These are phyloP conservation scores for Listrodromus nycthemerus DNA, from an alignment of 2,888 invertebrate species.

Conservation along the genomic window DNA sequence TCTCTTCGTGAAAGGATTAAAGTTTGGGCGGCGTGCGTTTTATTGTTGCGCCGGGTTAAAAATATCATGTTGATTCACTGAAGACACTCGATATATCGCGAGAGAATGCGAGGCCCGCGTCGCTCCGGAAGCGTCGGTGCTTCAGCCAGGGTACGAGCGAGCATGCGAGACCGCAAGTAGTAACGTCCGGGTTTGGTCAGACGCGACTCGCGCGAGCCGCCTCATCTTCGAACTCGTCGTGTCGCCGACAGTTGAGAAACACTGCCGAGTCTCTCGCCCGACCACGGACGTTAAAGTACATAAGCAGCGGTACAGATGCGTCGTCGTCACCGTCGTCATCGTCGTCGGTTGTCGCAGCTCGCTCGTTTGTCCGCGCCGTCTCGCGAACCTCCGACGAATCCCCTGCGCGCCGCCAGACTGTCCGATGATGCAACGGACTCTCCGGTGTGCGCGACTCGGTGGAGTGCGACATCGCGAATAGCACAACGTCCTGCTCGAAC, in stretches of 20 bases:
- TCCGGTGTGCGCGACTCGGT: slow-evolving; percentile 45
- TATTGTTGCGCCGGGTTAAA: neutral
- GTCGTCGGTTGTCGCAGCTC: slow-evolving; percentile 33
- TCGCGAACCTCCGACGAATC: slow-evolving; percentile 71
- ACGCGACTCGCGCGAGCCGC: slow-evolving; percentile 16
- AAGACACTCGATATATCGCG: neutral
- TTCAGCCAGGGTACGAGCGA: neutral
- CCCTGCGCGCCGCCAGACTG: slow-evolving; percentile 73
- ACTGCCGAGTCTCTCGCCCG: slow-evolving; percentile 72
- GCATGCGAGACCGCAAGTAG: slow-evolving; percentile 38
- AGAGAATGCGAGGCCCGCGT: neutral
- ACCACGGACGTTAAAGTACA: slow-evolving; percentile 4
- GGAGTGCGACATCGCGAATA: slow-evolving; percentile 67
- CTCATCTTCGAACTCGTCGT: slow-evolving; percentile 9
- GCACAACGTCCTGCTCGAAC: slow-evolving; percentile 68
- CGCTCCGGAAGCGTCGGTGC: neutral
- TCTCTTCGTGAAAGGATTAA: neutral
- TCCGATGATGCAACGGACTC: slow-evolving; percentile 75
- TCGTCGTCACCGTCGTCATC: slow-evolving; percentile 57
- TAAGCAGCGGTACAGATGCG: slow-evolving; percentile 69
- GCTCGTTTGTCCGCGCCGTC: slow-evolving; percentile 45
- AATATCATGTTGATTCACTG: slow-evolving; percentile 7
- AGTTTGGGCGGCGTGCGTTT: neutral
- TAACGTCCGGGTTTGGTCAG: slow-evolving; percentile 52
- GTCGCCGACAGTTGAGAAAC: slow-evolving; percentile 67